Evolutionary conservation across 2,888 invertebrate species (phyloP).

Genomic region (Asteroscopus sphinx): DNA sequence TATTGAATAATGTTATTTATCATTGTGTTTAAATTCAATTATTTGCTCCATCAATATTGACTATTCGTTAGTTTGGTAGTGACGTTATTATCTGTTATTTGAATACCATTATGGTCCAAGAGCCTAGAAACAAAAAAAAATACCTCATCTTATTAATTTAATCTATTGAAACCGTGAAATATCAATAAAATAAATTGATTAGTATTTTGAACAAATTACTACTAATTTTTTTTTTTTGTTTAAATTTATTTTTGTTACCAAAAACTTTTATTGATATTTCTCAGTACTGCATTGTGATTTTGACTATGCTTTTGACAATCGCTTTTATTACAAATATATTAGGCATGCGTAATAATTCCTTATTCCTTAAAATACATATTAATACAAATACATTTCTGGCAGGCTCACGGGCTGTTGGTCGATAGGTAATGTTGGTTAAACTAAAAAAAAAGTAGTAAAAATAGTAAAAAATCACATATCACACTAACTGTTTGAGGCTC

Average conservation of each 20-base stretch:
- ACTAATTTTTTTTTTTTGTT: background rate
- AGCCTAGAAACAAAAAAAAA: conserved; percentile 32
- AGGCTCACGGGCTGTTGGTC: conserved; percentile 76
- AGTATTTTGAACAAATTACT: background rate
- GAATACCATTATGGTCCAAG: conserved; percentile 36
- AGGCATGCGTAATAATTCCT: conserved; percentile 70
- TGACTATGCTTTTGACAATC: conserved; percentile 64
- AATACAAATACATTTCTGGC: conserved; percentile 65
- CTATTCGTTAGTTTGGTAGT: conserved; percentile 36
- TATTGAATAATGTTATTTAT: background rate
- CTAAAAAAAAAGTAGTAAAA: conserved; percentile 50
- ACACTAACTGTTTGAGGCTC: conserved; percentile 56
- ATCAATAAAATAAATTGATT: conserved; percentile 27
- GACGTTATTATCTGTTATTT: conserved; percentile 21
- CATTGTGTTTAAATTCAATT: background rate
- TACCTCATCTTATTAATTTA: conserved; percentile 30
- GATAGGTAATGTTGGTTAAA: conserved; percentile 75
- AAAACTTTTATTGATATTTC: conserved; percentile 35
- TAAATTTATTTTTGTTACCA: no score
- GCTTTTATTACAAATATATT: conserved; percentile 62
- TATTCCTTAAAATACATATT: conserved; percentile 37
- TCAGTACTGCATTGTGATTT: conserved; percentile 52
- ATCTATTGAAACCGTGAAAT: conserved; percentile 26
- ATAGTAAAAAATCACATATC: conserved; percentile 46
- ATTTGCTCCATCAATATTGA: conserved; percentile 49